These are phyloP conservation scores for Cotesia chilonis DNA, from an alignment of 1,140 invertebrate species.

Conservation along the genomic window DNA sequence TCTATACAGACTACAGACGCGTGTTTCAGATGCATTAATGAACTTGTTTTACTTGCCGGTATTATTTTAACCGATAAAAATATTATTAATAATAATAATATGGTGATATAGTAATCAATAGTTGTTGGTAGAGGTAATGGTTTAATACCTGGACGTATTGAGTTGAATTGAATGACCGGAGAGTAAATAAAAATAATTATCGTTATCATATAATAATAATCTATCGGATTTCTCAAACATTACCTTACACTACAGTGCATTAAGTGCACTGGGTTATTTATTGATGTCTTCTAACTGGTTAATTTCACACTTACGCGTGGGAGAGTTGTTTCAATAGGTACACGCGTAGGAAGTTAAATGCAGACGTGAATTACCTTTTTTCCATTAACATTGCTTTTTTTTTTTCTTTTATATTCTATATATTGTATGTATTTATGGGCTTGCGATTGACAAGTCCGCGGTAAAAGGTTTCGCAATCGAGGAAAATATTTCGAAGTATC, in stretches of 20 bases:
- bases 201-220: constrained; percentile 3
- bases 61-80: too few species aligned
- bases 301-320: constrained; percentile 41
- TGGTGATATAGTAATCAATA: background rate
- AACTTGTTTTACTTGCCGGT: background rate
- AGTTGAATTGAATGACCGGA: constrained; percentile 1
- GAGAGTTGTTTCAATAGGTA: constrained; percentile 35
- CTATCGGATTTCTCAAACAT: background rate
- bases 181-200: constrained; percentile 16
- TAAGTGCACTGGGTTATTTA: constrained; percentile 37
- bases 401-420: too few species aligned
- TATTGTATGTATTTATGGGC: constrained; percentile 1
- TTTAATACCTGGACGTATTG: background rate
- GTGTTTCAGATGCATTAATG: background rate
- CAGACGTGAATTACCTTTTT: too few species aligned
- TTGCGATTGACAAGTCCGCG: constrained; percentile 6
- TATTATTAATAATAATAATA: background rate
- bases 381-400: too few species aligned
- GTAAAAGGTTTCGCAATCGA: background rate
- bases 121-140: background rate
- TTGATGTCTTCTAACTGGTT: constrained; percentile 42
- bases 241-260: background rate
- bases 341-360: constrained; percentile 41
- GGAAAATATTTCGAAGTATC: too few species aligned
- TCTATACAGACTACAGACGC: too few species aligned